Conservation (phyloP, 2,888 invertebrate species). For the Norana najaformis region DNA sequence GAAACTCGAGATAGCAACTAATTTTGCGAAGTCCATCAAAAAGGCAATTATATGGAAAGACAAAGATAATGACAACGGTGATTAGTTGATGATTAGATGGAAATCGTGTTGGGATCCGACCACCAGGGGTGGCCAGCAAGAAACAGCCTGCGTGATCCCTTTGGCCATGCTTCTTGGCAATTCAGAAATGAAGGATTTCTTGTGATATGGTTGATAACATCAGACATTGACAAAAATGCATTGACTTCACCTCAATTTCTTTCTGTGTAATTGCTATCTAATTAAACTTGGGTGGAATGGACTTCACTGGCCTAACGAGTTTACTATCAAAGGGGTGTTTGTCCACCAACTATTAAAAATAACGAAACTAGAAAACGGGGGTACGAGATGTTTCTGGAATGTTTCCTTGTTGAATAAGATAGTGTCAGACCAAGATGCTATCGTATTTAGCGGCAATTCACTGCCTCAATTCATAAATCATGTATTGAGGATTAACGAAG, state of each 20-base stretch:
- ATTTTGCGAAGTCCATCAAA: conserved; percentile 27
- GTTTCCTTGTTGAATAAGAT: neutral
- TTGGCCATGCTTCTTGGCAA: neutral
- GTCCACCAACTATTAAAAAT: neutral
- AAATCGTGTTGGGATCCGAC: conserved; percentile 24
- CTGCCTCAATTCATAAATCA: neutral
- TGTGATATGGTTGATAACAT: neutral
- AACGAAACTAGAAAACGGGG: neutral
- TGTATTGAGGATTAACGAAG: neutral
- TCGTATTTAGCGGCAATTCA: neutral
- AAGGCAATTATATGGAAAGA: conserved; percentile 30
- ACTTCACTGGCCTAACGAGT: neutral
- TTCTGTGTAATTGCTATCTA: neutral
- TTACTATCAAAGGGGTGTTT: neutral
- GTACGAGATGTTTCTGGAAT: neutral
- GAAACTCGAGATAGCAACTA: conserved; percentile 23
- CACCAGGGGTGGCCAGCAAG: neutral
- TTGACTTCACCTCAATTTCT: conserved; percentile 24
- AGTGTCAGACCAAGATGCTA: neutral
- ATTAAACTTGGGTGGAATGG: neutral
- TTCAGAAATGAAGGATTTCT: conserved; percentile 13
- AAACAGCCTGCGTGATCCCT: neutral
- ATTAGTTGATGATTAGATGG: conserved; percentile 28
- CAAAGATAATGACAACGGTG: conserved; percentile 29
- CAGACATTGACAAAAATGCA: conserved; percentile 15